Evolutionary conservation across 2,888 invertebrate genomes (phyloP).

Genomic region (Marronus borbonicus): DNA sequence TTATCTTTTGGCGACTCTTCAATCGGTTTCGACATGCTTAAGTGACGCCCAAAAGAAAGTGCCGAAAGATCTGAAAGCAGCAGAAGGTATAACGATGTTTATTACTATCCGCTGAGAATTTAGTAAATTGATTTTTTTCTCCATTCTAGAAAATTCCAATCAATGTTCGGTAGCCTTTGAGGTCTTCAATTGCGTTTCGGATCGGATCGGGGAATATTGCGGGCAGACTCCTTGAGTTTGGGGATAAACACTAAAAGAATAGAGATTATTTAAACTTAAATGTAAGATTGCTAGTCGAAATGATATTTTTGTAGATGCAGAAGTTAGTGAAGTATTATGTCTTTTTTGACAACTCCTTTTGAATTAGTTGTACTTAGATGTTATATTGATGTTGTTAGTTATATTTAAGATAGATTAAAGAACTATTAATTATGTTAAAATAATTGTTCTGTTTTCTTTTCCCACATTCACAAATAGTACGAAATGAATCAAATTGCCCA

Average conservation of each 20-base stretch:
- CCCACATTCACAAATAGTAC: too few species aligned
- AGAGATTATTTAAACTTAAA: background rate
- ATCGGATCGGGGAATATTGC: conserved; percentile 83
- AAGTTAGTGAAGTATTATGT: too few species aligned
- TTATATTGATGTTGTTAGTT: background rate
- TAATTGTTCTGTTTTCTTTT: too few species aligned
- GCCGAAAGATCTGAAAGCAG: conserved; percentile 60
- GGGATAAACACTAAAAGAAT: background rate
- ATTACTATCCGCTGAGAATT: background rate
- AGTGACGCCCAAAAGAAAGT: conserved; percentile 72
- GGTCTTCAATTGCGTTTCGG: conserved; percentile 85
- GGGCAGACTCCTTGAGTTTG: conserved; percentile 69
- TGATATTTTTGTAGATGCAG: conserved; percentile 13
- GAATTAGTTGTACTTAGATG: background rate
- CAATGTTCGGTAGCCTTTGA: conserved; percentile 85
- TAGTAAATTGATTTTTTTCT: conserved; percentile 37
- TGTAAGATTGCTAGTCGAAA: conserved; percentile 31
- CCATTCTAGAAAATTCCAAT: conserved; percentile 77
- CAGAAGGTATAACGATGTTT: conserved; percentile 59
- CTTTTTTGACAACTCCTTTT: too few species aligned
- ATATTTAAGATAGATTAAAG: background rate
- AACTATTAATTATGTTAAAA: too few species aligned
- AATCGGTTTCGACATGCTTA: conserved; percentile 80
- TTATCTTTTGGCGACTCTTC: conserved; percentile 82
- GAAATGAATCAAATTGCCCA: too few species aligned